Conservation (phyloP, 2,888 invertebrate genomes). For the Dynastes maya region DNA sequence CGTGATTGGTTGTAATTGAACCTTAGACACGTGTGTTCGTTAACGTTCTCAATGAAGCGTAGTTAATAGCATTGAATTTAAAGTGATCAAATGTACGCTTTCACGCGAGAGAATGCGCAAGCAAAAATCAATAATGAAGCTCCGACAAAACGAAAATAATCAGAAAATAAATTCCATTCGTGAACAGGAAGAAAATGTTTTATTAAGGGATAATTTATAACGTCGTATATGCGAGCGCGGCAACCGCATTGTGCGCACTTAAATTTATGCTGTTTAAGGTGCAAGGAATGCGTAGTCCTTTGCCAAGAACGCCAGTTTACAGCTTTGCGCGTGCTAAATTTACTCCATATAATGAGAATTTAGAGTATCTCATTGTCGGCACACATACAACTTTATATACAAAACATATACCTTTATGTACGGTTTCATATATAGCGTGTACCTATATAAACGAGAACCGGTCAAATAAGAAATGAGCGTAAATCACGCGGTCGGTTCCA, state of each 20-base stretch:
- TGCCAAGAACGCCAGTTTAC: conserved; percentile 52
- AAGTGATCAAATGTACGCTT: background rate
- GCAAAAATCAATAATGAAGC: conserved; percentile 34
- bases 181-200: conserved; percentile 42
- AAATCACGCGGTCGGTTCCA: conserved; percentile 63
- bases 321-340: conserved; percentile 51
- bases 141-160: conserved; percentile 42
- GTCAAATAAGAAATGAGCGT: conserved; percentile 57
- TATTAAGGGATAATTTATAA: conserved; percentile 45
- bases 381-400: conserved; percentile 38
- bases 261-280: conserved; percentile 52
- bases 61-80: conserved; percentile 9
- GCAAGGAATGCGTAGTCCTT: conserved; percentile 52
- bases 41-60: conserved; percentile 10
- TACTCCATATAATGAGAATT: conserved; percentile 51
- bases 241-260: conserved; percentile 48
- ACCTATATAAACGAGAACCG: conserved; percentile 44
- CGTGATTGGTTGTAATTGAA: background rate
- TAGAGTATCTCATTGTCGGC: conserved; percentile 50
- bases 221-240: conserved; percentile 36
- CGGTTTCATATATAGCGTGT: conserved; percentile 34
- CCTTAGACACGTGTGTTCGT: background rate
- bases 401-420: conserved; percentile 27
- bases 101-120: background rate
- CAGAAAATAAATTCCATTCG: conserved; percentile 38